Percentiles rank a stretch among this genome's conserved stretches.
phyloP scores from a whole-genome alignment of 2,113 vertebrate genomes.

The Turdus rufiventris region DNA sequence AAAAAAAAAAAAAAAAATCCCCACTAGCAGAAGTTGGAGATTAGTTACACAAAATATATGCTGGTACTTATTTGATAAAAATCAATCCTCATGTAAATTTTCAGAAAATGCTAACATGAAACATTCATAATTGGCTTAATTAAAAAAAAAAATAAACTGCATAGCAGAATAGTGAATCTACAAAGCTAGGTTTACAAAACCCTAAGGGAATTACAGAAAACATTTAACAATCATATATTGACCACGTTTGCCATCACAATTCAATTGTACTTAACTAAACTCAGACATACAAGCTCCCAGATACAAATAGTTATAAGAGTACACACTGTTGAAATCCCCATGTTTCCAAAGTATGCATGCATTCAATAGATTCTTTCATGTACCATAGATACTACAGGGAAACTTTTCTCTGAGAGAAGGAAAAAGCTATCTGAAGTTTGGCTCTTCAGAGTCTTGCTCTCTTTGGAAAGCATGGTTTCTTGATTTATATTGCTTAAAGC shows the following conservation, averaged over 20 bases:
- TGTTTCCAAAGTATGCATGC: not conserved
- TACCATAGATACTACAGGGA: not conserved
- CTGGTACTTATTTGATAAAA: not conserved
- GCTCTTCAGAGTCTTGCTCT: not conserved
- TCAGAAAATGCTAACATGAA: not conserved
- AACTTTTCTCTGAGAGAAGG: not conserved
- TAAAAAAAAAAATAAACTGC: not conserved
- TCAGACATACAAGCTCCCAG: not conserved
- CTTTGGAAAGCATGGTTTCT: not conserved
- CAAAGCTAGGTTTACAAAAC: not conserved
- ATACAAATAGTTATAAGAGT: not conserved
- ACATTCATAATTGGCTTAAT: not conserved
- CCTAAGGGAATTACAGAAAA: not conserved
- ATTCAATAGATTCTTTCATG: not conserved
- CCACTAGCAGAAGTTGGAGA: not conserved
- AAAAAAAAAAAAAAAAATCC: not conserved
- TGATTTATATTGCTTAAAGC: not conserved
- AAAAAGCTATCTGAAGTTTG: not conserved
- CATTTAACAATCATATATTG: not conserved
- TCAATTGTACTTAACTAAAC: not conserved
- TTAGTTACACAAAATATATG: not conserved
- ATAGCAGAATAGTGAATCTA: not conserved
- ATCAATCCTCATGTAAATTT: not conserved
- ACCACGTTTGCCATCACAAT: not conserved
- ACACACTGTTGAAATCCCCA: not conserved